Evolutionary conservation across 2,797 vertebrate genomes (phyloP).

Genomic region (Cyprinella venusta): DNA sequence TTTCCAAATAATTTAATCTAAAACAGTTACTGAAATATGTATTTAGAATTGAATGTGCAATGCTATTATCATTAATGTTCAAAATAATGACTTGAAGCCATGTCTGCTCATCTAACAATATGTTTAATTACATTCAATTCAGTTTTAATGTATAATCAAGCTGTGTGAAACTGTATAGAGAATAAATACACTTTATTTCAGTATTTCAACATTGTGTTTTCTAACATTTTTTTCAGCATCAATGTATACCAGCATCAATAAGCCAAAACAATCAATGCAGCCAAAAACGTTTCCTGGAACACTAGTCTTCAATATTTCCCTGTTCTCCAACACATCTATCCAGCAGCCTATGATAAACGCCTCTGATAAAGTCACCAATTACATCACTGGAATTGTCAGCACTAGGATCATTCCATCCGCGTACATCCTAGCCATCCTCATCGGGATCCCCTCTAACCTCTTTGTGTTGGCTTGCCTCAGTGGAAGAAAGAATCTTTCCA

Average conservation of each 20-base stretch:
- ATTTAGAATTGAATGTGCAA: background rate
- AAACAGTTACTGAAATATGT: background rate
- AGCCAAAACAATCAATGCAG: background rate
- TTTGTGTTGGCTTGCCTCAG: conserved; percentile 83
- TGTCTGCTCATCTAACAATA: no score
- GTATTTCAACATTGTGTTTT: background rate
- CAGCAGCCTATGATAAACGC: conserved; percentile 55
- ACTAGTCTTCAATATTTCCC: background rate
- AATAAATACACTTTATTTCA: background rate
- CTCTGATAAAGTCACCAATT: conserved; percentile 65
- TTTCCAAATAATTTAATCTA: background rate
- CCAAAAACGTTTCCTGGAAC: conserved; percentile 53
- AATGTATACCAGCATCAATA: conserved; percentile 22
- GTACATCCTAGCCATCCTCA: conserved; percentile 81
- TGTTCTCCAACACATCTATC: background rate
- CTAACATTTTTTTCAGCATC: conserved; percentile 13
- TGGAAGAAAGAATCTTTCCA: conserved; percentile 75
- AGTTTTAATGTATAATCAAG: background rate
- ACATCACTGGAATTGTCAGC: conserved; percentile 80
- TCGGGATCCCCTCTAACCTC: conserved; percentile 86
- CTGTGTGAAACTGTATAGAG: background rate
- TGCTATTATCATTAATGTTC: background rate
- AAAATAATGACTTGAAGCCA: background rate
- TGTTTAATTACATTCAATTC: background rate
- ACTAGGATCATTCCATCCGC: conserved; percentile 80